Base-by-base conservation (phyloP, 1,140 invertebrate genomes). In the Caenorhabditis inopinata region DNA sequence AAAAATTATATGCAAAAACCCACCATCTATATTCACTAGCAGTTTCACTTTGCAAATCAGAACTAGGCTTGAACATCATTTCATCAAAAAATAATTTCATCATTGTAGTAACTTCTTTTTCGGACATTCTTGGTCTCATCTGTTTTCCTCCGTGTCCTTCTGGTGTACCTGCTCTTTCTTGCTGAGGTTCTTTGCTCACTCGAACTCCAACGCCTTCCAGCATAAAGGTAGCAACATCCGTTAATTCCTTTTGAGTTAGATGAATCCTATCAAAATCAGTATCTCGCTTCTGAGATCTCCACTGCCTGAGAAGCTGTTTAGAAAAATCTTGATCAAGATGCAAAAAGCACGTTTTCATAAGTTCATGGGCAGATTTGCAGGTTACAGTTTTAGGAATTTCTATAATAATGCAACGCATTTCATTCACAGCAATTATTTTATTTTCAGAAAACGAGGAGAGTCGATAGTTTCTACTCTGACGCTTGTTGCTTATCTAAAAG, bases 111-210 rank as follows among this genome's bases (percentile, higher is more conserved):
- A 68, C 58, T 68, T 68, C 58, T 21, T 16, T 18, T 7, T 68
- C 32, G 1, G 58, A 68, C 58, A 38, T 68, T 38, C 58, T 18
- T 18, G 58, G 58, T 12, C 58, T 68, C 58, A 68, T 68, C n/a
- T 68, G 58, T 21, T 68, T 68, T 12, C 58, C 58, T 32, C 58
- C 58, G 11, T 68, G 58, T 21, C 58, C 58, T 32, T 68, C 58
- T 11, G 58, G 58, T 38, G 32, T 38, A 9, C 23, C 58, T 5
- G 58, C 32, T 9, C 58, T 11, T 38, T 23, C 23, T 12, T 68
- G 16, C 9, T 35, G n/a, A 0, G n/a, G 3, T 9, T 21, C 32
- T 18, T 38, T 68, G 4, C 16, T 38, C 29, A 68, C 11, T 38
- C 58, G 58, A 68, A 68, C 25, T 38, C 58, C 58, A 42, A 68